These are phyloP conservation scores for Xerus rutilus DNA, from an alignment of 2,797 vertebrate species.

Conservation along the genomic window DNA sequence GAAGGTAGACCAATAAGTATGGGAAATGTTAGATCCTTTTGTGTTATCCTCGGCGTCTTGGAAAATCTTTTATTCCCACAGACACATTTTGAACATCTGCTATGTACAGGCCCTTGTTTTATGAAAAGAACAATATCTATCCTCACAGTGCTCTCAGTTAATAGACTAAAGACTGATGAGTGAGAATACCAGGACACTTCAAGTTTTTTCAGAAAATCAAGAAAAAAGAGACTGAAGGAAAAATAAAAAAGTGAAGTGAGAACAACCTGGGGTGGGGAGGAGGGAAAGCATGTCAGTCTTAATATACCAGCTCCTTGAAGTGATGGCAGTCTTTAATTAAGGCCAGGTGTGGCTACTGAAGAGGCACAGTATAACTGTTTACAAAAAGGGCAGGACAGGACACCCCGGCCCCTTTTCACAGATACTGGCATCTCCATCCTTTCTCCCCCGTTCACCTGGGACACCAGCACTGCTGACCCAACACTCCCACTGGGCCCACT, in stretches of 20 bases:
- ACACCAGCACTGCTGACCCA: accelerated
- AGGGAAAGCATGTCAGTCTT: neutral
- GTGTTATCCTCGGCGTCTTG: neutral
- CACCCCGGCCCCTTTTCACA: neutral
- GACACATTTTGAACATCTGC: neutral
- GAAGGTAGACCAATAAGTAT: neutral
- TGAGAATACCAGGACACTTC: neutral
- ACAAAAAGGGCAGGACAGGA: neutral
- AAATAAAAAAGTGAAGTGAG: neutral
- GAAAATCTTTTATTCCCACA: neutral
- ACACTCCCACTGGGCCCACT: neutral
- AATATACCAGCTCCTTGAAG: neutral
- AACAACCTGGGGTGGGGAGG: neutral
- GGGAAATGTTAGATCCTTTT: neutral
- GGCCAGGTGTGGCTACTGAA: too few species aligned
- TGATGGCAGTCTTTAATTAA: neutral
- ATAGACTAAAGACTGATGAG: neutral
- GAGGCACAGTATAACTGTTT: neutral
- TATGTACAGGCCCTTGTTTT: neutral
- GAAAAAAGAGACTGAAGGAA: neutral
- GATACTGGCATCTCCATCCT: too few species aligned
- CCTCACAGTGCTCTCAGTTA: neutral
- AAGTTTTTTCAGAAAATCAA: neutral
- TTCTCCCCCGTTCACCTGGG: accelerated
- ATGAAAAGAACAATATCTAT: neutral